Evolutionary conservation across 2,797 vertebrate species (phyloP).

Genomic region (Molossus alvarezi): DNA sequence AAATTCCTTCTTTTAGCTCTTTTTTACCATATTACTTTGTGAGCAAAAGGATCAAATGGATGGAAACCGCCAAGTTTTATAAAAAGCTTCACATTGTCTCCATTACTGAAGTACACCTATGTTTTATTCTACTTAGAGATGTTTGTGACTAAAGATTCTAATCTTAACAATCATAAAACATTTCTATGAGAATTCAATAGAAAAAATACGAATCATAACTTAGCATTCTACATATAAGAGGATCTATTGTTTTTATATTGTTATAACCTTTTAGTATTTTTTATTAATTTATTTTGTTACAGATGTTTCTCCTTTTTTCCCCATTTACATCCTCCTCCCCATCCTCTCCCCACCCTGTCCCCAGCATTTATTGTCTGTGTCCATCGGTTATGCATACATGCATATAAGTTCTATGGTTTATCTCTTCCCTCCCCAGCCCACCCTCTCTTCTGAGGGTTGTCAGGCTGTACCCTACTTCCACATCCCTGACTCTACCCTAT

Average conservation of each 20-base stretch:
- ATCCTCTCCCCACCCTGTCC: too few relatives aligned
- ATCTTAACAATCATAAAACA: background rate
- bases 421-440: too few relatives aligned
- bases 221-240: background rate
- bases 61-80: background rate
- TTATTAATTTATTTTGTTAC: too few relatives aligned
- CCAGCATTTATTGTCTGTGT: too few relatives aligned
- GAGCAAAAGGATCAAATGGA: background rate
- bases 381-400: too few relatives aligned
- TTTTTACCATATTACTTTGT: background rate
- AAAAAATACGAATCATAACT: constrained; percentile 19
- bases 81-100: background rate
- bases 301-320: too few relatives aligned
- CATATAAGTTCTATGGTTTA: too few relatives aligned
- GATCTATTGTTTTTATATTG: background rate
- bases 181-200: background rate
- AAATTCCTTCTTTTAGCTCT: background rate
- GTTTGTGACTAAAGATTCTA: constrained; percentile 29
- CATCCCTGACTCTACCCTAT: too few relatives aligned
- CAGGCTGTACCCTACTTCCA: too few relatives aligned
- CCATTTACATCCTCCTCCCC: too few relatives aligned
- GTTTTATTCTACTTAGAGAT: background rate
- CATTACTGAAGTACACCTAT: background rate
- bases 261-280: background rate
- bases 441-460: too few relatives aligned